phyloP scores from a whole-genome alignment of 2,797 vertebrate genomes.

The Pipistrellus pipistrellus region DNA sequence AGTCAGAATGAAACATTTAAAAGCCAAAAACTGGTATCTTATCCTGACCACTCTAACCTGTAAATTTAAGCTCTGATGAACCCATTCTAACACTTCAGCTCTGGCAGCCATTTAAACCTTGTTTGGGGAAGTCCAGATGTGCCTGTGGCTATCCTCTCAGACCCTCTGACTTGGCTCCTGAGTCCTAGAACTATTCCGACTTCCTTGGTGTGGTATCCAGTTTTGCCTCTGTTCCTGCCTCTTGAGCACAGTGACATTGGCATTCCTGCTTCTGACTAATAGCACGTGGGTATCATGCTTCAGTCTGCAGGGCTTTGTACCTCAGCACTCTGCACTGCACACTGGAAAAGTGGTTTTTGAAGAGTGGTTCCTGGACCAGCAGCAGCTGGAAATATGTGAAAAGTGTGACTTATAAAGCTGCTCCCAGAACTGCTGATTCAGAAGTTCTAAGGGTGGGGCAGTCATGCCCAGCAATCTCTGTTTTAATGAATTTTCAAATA shows the following conservation, averaged over 20 bases:
- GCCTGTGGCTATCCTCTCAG: background rate
- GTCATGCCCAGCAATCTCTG: background rate
- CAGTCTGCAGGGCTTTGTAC: background rate
- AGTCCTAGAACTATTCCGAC: rapidly evolving
- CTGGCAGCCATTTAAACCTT: background rate
- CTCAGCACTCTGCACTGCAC: background rate
- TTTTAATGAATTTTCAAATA: background rate
- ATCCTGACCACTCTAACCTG: background rate
- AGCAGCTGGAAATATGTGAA: background rate
- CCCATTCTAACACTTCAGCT: rapidly evolving
- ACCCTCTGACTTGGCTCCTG: background rate
- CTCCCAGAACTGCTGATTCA: background rate
- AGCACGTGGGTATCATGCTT: background rate
- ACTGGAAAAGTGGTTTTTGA: background rate
- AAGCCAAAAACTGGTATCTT: background rate
- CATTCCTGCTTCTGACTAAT: background rate
- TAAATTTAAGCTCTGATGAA: background rate
- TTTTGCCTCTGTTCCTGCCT: background rate
- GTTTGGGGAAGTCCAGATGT: background rate
- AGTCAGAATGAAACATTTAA: background rate
- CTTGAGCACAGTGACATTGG: background rate
- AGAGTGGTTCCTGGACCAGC: background rate
- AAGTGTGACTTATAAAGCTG: background rate
- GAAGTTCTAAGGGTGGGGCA: background rate
- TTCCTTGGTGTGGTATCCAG: background rate